These are phyloP conservation scores for Megaustenia siamemsis DNA, from an alignment of 2,888 invertebrate species.

Conservation along the genomic window DNA sequence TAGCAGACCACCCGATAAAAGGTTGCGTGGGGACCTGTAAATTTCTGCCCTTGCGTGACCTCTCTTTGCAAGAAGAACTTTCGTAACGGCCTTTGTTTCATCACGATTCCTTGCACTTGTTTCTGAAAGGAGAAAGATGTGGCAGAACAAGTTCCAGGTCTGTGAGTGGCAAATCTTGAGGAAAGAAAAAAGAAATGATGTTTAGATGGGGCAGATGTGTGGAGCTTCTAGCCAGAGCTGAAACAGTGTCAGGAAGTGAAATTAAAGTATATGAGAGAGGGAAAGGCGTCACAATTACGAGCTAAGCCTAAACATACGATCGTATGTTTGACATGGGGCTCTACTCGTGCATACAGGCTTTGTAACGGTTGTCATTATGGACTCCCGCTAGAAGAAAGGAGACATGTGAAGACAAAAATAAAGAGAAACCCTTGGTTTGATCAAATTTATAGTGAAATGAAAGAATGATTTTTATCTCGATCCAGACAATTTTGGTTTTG, in stretches of 20 bases:
- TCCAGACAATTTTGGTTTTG: slow-evolving; percentile 21
- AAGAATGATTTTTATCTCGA: slow-evolving; percentile 41
- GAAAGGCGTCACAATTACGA: neutral
- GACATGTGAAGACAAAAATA: slow-evolving; percentile 27
- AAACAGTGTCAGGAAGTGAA: slow-evolving; percentile 17
- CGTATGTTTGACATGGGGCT: slow-evolving; percentile 29
- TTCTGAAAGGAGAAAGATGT: neutral
- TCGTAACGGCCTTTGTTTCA: neutral
- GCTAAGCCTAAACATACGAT: slow-evolving; percentile 20
- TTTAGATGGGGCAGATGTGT: slow-evolving; percentile 30
- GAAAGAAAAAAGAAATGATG: slow-evolving; percentile 1
- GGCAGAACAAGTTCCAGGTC: neutral
- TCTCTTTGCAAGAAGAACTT: neutral
- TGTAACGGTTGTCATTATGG: slow-evolving; percentile 8
- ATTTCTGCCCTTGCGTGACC: slow-evolving; percentile 28
- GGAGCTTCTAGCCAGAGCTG: neutral
- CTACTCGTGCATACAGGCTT: slow-evolving; percentile 32
- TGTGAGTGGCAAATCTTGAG: neutral
- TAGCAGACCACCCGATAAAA: slow-evolving; percentile 19
- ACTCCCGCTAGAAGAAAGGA: slow-evolving; percentile 22
- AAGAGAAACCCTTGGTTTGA: slow-evolving; percentile 12
- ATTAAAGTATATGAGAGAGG: neutral
- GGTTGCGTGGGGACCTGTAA: no score
- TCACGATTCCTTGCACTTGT: neutral
- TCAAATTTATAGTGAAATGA: slow-evolving; percentile 35